These are phyloP conservation scores for Pentamera pediparva DNA, from an alignment of 53 echinoderm and acorn worm species.

Conservation along the genomic window DNA sequence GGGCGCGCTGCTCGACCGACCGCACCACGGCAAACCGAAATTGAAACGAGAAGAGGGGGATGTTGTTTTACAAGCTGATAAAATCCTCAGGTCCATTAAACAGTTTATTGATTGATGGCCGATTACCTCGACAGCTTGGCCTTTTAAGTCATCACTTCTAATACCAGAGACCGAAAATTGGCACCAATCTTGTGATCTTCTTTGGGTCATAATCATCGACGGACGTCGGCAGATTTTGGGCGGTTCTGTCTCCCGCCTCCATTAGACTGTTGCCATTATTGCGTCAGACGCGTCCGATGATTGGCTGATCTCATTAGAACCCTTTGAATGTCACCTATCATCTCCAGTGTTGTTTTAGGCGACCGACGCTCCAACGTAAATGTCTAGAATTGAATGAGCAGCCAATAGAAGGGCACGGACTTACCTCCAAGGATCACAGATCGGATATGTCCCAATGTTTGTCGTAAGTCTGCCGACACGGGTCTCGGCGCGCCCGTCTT, in stretches of 20 bases:
- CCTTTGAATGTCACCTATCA: conserved; percentile 11
- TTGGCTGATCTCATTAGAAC: background rate
- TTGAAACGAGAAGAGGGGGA: conserved; percentile 26
- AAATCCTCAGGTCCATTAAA: conserved; percentile 22
- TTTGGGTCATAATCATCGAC: conserved; percentile 17
- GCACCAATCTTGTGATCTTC: conserved; percentile 10
- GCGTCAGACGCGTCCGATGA: too few species aligned
- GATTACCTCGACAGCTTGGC: conserved; percentile 30
- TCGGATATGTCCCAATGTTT: background rate
- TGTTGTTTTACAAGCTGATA: conserved; percentile 17
- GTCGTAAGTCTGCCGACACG: conserved; percentile 2
- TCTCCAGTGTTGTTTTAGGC: conserved; percentile 23
- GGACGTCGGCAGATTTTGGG: background rate
- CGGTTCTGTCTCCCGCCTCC: too few species aligned
- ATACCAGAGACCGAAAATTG: background rate
- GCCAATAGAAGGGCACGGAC: conserved; percentile 6
- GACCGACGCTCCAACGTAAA: conserved; percentile 17
- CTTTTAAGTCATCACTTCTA: background rate
- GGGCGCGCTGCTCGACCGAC: background rate
- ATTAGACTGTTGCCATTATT: too few species aligned
- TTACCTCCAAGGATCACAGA: conserved; percentile 17
- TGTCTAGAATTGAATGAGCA: conserved; percentile 24
- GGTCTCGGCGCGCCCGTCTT: conserved; percentile 20
- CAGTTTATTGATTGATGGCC: conserved; percentile 27
- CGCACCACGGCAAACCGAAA: background rate